Evolutionary conservation across 2,888 invertebrate species (phyloP), one percentile per base, ranked within the genome.

Genomic region (Phortica okadai): DNA sequence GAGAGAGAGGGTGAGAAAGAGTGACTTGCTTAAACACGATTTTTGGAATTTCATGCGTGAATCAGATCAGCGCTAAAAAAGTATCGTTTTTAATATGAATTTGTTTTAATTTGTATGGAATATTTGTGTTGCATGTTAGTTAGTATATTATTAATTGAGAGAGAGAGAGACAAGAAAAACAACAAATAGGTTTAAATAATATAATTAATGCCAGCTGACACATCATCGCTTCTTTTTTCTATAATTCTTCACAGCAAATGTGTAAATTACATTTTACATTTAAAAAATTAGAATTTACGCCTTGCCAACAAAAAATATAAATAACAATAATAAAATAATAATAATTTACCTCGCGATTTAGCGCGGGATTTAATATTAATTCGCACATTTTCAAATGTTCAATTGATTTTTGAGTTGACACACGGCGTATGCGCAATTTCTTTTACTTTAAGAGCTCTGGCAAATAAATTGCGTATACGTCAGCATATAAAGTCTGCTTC

Each of bases 311-410:
- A 21, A 11, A 8, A 2, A 1, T 50, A 50, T 5, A 21, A 16
- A 21, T 42, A 73, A 77, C 74, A 77, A 76, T 66, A 74, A 74
- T 45, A 64, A 50, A 54, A 44, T 69, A 44, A 45, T 16, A 56
- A 11, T 58, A 67, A 70, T 70, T 81, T 90, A 89, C 89, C 89
- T 89, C 84, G 77, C 84, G 86, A 74, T 88, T 84, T 77, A 87
- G 82, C 77, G 84, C 81, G 80, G 88, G 88, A 83, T 88, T 89
- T 81, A 89, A 82, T 70, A 89, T 82, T 82, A 89, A 83, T 84
- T 90, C 90, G 82, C 89, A 89, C 89, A 90, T 89, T 73, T 77
- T 85, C 8, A 6, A 10, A 45, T 50, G 50, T 50, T 72, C 8
- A 8, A 14, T 11, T 50, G 50, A 11, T 5, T 50, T 50, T 50